phyloP scores from a whole-genome alignment of 2,113 vertebrate species.

The Anguilla japonica region DNA sequence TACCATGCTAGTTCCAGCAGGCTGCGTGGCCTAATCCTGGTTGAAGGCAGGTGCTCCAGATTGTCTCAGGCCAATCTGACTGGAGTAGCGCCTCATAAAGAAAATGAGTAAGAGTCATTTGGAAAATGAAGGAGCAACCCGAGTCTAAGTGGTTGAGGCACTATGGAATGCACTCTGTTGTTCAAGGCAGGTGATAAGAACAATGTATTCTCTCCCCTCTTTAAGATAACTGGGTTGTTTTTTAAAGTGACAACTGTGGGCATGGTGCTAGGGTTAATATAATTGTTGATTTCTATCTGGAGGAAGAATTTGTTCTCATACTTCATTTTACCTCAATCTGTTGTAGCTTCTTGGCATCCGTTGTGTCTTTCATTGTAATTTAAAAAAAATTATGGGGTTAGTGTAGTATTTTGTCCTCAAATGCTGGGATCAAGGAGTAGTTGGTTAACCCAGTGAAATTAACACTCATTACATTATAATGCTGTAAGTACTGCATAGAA shows the following conservation, averaged over 20 bases:
- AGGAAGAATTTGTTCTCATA: not conserved
- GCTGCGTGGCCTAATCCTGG: constrained; percentile 61
- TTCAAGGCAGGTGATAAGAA: not conserved
- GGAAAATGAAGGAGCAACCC: not conserved
- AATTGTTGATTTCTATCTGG: not conserved
- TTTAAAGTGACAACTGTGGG: too few relatives aligned
- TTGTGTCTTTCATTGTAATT: not conserved
- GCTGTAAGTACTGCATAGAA: not conserved
- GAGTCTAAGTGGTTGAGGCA: too few relatives aligned
- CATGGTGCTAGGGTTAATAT: not conserved
- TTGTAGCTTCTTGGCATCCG: not conserved
- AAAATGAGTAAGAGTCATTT: not conserved
- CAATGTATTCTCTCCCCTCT: not conserved
- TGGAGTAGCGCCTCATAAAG: not conserved
- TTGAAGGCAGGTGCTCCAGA: constrained; percentile 62
- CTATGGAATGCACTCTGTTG: not conserved
- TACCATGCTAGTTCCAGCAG: constrained; percentile 66
- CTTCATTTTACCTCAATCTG: not conserved
- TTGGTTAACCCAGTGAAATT: not conserved
- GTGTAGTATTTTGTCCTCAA: not conserved
- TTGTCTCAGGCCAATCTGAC: constrained; percentile 29
- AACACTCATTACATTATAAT: not conserved
- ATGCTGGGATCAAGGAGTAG: not conserved
- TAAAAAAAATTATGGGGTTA: not conserved
- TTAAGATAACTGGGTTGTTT: too few relatives aligned